A percentile compares a stretch with the other conserved stretches of the same genome.
Conservation (phyloP, 2,797 vertebrate genomes). For the Eptatretus atami region DNA sequence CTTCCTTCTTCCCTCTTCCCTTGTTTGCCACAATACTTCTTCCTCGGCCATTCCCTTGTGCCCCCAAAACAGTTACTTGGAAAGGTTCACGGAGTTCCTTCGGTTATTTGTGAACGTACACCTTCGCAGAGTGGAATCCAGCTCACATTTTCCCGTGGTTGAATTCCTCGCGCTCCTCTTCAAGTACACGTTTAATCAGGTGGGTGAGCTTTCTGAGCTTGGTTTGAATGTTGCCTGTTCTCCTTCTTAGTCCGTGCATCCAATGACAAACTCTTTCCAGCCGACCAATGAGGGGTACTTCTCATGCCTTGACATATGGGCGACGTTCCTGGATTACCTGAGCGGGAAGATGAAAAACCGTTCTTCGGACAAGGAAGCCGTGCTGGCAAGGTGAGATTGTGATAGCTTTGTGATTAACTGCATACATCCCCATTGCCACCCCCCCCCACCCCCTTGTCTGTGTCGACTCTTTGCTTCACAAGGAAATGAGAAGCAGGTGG, state of each 20-base stretch:
- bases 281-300: conserved; percentile 89
- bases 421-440: background rate
- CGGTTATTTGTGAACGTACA: conserved; percentile 88
- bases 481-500: background rate
- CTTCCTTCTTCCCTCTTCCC: background rate
- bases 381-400: conserved; percentile 50
- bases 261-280: conserved; percentile 16
- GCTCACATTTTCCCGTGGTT: conserved; percentile 74
- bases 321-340: conserved; percentile 75
- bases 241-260: background rate
- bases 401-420: background rate
- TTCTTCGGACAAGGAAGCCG: conserved; percentile 52
- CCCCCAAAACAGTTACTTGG: conserved; percentile 36
- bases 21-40: background rate
- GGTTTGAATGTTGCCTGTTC: too few species aligned
- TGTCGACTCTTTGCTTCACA: conserved; percentile 8
- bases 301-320: conserved; percentile 91
- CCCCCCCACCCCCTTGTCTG: conserved; percentile 5
- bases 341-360: conserved; percentile 85
- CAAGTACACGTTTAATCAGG: conserved; percentile 98
- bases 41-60: background rate
- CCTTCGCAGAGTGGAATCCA: conserved; percentile 69
- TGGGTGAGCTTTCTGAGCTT: conserved; percentile 14
- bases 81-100: conserved; percentile 94
- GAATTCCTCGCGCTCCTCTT: conserved; percentile 74